phyloP scores from a whole-genome alignment of 2,113 vertebrate genomes.

The Tor tambroides region DNA sequence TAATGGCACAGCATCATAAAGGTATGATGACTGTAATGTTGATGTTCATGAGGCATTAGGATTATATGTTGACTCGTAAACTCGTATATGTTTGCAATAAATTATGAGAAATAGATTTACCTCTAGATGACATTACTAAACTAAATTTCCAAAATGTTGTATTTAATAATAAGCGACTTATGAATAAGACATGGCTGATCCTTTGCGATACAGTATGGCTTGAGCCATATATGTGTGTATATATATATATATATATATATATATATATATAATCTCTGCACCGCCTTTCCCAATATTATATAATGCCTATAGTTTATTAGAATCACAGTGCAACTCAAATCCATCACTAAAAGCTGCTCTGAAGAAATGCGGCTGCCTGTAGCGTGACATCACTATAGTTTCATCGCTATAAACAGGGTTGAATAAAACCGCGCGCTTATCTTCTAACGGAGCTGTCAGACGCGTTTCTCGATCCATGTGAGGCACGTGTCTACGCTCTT shows the following conservation, averaged over 20 bases:
- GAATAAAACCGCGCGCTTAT: neutral
- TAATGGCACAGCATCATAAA: neutral
- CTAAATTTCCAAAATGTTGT: no score
- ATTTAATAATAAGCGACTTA: no score
- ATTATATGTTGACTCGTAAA: neutral
- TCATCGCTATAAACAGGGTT: neutral
- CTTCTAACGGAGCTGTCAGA: neutral
- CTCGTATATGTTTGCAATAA: neutral
- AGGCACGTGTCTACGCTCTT: constrained; percentile 12
- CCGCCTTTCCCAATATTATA: neutral
- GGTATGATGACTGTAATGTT: neutral
- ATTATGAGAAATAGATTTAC: neutral
- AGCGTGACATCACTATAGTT: neutral
- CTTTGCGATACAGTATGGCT: no score
- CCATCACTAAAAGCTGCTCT: neutral
- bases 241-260: no score
- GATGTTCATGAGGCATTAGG: neutral
- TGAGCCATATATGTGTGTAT: no score
- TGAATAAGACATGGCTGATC: no score
- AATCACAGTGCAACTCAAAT: neutral
- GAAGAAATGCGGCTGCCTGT: neutral
- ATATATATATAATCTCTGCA: no score
- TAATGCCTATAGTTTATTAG: neutral
- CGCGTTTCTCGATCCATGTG: neutral
- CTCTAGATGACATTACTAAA: no score